phyloP scores from a whole-genome alignment of 2,888 invertebrate species.

The Poecilus cupreus region DNA sequence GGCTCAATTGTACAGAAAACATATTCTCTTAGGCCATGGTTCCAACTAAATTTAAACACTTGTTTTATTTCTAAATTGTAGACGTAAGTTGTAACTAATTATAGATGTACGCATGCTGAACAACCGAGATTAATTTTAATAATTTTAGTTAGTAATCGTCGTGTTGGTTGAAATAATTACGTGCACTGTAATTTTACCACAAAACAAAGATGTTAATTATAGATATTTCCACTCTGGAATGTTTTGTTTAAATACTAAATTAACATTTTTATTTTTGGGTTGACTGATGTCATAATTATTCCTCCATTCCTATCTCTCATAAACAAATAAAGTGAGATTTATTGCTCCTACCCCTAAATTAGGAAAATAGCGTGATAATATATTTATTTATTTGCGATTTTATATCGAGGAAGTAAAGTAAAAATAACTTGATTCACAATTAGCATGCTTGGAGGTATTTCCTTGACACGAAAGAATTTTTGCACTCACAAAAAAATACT shows the following conservation, averaged over 20 bases:
- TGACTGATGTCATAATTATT: not conserved
- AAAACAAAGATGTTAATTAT: constrained; percentile 33
- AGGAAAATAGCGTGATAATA: too few relatives aligned
- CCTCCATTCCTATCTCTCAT: not conserved
- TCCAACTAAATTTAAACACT: not conserved
- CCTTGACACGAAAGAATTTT: not conserved
- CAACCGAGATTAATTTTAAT: constrained; percentile 29
- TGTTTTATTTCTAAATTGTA: not conserved
- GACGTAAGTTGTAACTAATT: constrained; percentile 1
- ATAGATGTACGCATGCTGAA: constrained; percentile 8
- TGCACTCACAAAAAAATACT: not conserved
- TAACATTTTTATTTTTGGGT: not conserved
- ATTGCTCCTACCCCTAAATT: too few relatives aligned
- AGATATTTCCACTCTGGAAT: not conserved
- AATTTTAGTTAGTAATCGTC: constrained; percentile 13
- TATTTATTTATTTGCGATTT: not conserved
- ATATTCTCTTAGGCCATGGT: constrained; percentile 30
- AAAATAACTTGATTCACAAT: not conserved
- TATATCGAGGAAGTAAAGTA: not conserved
- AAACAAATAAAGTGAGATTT: too few relatives aligned
- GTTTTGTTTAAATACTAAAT: not conserved
- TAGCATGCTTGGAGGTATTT: not conserved
- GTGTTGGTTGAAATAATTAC: not conserved
- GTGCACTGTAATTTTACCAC: constrained; percentile 10
- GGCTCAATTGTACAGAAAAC: not conserved